phyloP scores from a whole-genome alignment of 1,140 invertebrate species.

The Drosophila bifasciata region DNA sequence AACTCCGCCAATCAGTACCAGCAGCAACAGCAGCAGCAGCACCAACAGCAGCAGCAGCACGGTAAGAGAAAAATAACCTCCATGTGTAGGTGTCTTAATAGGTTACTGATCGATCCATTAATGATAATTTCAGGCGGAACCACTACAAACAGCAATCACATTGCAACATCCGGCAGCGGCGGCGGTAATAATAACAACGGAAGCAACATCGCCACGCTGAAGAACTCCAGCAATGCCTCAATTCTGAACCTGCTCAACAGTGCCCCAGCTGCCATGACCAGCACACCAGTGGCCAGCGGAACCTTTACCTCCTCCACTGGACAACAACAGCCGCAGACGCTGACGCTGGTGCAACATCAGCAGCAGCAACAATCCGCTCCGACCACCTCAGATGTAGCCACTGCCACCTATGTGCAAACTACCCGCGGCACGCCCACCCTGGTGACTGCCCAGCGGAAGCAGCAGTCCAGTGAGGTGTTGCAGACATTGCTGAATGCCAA shows the following conservation, averaged over 20 bases:
- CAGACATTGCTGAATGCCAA: slow-evolving; percentile 77
- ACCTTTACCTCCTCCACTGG: slow-evolving; percentile 81
- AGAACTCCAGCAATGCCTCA: slow-evolving; percentile 87
- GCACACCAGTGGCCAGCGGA: slow-evolving; percentile 84
- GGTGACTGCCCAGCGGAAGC: slow-evolving; percentile 64
- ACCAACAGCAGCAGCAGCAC: slow-evolving; percentile 88
- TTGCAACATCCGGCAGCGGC: slow-evolving; percentile 30
- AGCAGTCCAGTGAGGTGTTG: slow-evolving; percentile 74
- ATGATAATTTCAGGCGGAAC: slow-evolving; percentile 11
- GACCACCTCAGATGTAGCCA: slow-evolving; percentile 48
- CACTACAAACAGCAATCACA: slow-evolving; percentile 31
- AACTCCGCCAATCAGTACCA: slow-evolving; percentile 91
- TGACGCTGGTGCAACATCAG: slow-evolving; percentile 71
- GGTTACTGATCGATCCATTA: no score
- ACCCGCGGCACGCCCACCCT: slow-evolving; percentile 62
- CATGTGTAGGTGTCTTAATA: no score
- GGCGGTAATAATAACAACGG: slow-evolving; percentile 50
- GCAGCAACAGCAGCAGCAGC: slow-evolving; percentile 86
- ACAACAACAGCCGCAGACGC: slow-evolving; percentile 66
- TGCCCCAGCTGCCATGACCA: slow-evolving; percentile 88
- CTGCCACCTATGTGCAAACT: slow-evolving; percentile 71
- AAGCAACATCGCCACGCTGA: slow-evolving; percentile 74
- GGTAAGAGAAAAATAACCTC: slow-evolving; percentile 27
- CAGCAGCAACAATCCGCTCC: slow-evolving; percentile 45
- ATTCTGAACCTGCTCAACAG: slow-evolving; percentile 90